These are phyloP conservation scores for Polia nebulosa DNA, from an alignment of 2,888 invertebrate genomes.

Conservation along the genomic window DNA sequence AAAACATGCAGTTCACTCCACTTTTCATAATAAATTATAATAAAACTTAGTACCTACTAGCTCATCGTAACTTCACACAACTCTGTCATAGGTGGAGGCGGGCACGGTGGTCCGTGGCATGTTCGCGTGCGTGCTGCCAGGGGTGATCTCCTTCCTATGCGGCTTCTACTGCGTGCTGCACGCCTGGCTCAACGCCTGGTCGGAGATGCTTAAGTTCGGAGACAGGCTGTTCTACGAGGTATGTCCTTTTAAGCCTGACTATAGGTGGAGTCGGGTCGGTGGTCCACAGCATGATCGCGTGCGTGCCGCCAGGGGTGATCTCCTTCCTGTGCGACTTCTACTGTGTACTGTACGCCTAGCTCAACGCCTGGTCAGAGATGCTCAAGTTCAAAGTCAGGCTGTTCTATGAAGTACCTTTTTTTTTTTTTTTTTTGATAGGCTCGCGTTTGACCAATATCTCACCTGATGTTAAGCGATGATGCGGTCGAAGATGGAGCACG, in stretches of 20 bases:
- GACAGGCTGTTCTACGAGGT: slow-evolving; percentile 93
- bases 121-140: slow-evolving; percentile 94
- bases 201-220: slow-evolving; percentile 97
- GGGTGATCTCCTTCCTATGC: slow-evolving; percentile 93
- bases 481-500: no score
- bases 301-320: slow-evolving; percentile 94
- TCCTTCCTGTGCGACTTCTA: slow-evolving; percentile 95
- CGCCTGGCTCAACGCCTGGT: slow-evolving; percentile 97
- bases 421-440: no score
- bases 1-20: background rate
- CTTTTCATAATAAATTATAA: slow-evolving; percentile 2
- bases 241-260: no score
- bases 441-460: no score
- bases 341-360: slow-evolving; percentile 97
- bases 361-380: slow-evolving; percentile 97
- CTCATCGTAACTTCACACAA: background rate
- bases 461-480: no score
- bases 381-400: slow-evolving; percentile 96
- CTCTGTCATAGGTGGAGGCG: slow-evolving; percentile 79
- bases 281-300: slow-evolving; percentile 92
- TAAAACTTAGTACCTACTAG: background rate
- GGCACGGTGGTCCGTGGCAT: slow-evolving; percentile 90
- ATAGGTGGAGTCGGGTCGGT: slow-evolving; percentile 87
- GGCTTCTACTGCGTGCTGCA: slow-evolving; percentile 97
- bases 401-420: slow-evolving; percentile 86